Conservation (phyloP, 2,113 vertebrate species). For the Salminus brasiliensis region DNA sequence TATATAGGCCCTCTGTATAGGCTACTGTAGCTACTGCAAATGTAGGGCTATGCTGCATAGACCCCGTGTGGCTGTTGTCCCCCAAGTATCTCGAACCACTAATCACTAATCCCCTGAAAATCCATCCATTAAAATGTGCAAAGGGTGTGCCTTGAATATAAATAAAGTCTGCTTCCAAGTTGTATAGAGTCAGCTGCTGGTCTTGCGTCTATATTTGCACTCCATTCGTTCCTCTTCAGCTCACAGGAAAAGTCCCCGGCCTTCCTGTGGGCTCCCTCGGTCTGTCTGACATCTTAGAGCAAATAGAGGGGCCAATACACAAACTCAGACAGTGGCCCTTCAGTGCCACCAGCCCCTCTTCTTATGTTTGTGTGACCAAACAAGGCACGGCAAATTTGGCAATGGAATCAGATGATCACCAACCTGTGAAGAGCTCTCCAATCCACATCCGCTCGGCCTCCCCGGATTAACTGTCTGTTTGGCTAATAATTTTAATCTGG, state of each 20-base stretch:
- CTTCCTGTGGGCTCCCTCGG: slow-evolving; percentile 76
- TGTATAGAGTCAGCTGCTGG: slow-evolving; percentile 17
- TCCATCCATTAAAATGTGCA: not conserved
- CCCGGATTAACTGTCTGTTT: slow-evolving; percentile 82
- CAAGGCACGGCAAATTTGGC: slow-evolving; percentile 85
- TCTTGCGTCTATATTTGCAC: slow-evolving; percentile 37
- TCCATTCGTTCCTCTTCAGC: slow-evolving; percentile 60
- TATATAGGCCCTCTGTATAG: too few relatives aligned
- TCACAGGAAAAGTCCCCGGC: slow-evolving; percentile 55
- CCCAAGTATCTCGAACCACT: too few relatives aligned
- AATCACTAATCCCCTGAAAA: not conserved
- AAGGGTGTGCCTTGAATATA: not conserved
- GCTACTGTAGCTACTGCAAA: too few relatives aligned
- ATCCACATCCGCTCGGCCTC: slow-evolving; percentile 81
- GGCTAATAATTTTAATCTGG: slow-evolving; percentile 86
- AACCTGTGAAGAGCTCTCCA: slow-evolving; percentile 88
- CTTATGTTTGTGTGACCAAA: slow-evolving; percentile 90
- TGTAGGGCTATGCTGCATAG: too few relatives aligned
- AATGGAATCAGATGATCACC: slow-evolving; percentile 88
- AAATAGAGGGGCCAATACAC: slow-evolving; percentile 79
- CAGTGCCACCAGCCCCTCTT: slow-evolving; percentile 76
- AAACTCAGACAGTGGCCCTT: slow-evolving; percentile 64
- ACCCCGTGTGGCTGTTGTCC: too few relatives aligned
- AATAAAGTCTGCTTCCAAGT: not conserved
- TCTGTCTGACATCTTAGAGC: slow-evolving; percentile 82